Conservation (phyloP, 2,888 invertebrate species). For the Holacanthella duospinosa region DNA sequence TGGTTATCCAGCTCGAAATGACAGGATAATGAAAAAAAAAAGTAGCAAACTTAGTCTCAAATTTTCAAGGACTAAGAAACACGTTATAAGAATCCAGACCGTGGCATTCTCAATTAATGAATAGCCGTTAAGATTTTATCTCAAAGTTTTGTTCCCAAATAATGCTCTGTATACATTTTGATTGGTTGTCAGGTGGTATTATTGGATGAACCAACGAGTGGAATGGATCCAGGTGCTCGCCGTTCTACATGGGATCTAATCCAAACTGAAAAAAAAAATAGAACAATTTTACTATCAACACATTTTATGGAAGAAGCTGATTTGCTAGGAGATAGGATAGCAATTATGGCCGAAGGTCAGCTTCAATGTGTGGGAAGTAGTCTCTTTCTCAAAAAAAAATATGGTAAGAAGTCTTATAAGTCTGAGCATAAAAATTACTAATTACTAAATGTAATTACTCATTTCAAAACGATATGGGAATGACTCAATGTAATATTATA, state of each 20-base stretch:
- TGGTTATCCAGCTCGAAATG: too few species aligned
- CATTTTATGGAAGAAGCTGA: constrained; percentile 96
- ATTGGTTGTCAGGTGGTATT: constrained; percentile 44
- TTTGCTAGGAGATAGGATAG: constrained; percentile 77
- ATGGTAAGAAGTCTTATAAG: constrained; percentile 39
- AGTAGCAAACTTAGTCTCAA: too few species aligned
- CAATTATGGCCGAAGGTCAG: constrained; percentile 65
- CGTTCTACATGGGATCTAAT: constrained; percentile 41
- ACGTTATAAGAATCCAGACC: too few species aligned
- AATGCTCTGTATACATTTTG: too few species aligned
- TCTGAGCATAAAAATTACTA: too few species aligned
- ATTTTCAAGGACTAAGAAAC: too few species aligned
- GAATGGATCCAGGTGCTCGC: constrained; percentile 44
- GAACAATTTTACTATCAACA: constrained; percentile 80
- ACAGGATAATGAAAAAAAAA: too few species aligned
- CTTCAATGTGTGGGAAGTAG: constrained; percentile 70
- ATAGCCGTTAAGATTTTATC: too few species aligned
- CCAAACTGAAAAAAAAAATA: constrained; percentile 49
- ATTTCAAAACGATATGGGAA: not conserved
- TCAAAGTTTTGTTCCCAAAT: too few species aligned
- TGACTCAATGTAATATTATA: not conserved
- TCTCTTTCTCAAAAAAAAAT: constrained; percentile 62
- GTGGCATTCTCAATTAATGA: too few species aligned
- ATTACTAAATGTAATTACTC: too few species aligned
- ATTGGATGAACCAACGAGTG: constrained; percentile 47